phyloP scores from a whole-genome alignment of 2,888 invertebrate species.

The Hypomecis atomaria region DNA sequence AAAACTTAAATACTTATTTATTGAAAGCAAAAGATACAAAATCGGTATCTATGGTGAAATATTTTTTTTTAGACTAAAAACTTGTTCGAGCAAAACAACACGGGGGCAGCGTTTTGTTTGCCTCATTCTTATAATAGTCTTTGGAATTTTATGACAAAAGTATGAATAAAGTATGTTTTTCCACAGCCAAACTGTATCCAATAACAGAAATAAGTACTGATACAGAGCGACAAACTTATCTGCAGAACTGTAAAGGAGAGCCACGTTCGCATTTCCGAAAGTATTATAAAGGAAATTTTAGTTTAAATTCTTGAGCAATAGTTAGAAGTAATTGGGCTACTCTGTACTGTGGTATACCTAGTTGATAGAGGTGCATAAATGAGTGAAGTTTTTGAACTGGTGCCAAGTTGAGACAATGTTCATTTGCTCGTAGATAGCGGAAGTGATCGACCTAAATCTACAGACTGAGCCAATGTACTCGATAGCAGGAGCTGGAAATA shows the following conservation, averaged over 20 bases:
- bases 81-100: not conserved
- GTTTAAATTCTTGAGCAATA: not conserved
- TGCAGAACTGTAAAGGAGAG: too few species aligned
- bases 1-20: too few species aligned
- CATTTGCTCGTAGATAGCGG: conserved; percentile 48
- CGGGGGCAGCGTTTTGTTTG: not conserved
- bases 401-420: conserved; percentile 49
- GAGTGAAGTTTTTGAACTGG: conserved; percentile 46
- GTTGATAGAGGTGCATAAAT: conserved; percentile 27
- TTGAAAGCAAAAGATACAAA: too few species aligned
- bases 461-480: conserved; percentile 42
- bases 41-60: too few species aligned
- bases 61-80: too few species aligned
- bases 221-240: not conserved
- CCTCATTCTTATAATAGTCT: not conserved
- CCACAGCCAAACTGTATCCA: conserved; percentile 1
- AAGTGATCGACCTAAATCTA: conserved; percentile 50
- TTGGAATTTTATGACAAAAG: not conserved
- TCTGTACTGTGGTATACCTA: not conserved
- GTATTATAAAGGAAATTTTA: not conserved
- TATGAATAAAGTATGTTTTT: not conserved
- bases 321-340: not conserved
- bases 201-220: not conserved
- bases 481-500: conserved; percentile 7
- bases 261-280: not conserved